phyloP scores from a whole-genome alignment of 1,140 invertebrate genomes.

The Cydia splendana region DNA sequence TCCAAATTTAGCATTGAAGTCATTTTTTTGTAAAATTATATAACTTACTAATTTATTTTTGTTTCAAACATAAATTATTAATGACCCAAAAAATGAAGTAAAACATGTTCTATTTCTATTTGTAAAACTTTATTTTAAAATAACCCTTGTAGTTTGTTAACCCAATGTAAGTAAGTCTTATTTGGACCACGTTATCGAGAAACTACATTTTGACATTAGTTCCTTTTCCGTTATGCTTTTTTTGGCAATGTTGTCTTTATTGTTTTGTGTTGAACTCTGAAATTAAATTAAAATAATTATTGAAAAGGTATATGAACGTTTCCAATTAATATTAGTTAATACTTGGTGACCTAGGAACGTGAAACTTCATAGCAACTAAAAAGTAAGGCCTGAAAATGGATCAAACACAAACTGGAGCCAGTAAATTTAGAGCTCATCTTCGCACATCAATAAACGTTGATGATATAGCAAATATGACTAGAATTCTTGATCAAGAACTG shows the following conservation, averaged over 20 bases:
- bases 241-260: neutral
- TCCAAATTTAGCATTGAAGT: neutral
- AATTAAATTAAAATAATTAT: no score
- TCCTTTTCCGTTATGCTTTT: neutral
- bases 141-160: no score
- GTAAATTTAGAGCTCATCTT: conserved; percentile 16
- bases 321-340: neutral
- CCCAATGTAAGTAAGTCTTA: neutral
- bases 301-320: no score
- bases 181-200: neutral
- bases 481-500: conserved; percentile 61
- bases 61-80: no score
- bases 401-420: neutral
- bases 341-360: neutral
- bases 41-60: neutral
- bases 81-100: no score
- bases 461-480: conserved; percentile 62
- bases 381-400: neutral
- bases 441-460: conserved; percentile 48
- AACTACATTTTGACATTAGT: neutral
- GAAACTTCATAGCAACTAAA: neutral
- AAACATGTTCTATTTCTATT: no score
- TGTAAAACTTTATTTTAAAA: no score
- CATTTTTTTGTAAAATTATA: neutral
- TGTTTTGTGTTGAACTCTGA: neutral